phyloP scores from a whole-genome alignment of 2,888 invertebrate species.

The Deroplatys truncata region DNA sequence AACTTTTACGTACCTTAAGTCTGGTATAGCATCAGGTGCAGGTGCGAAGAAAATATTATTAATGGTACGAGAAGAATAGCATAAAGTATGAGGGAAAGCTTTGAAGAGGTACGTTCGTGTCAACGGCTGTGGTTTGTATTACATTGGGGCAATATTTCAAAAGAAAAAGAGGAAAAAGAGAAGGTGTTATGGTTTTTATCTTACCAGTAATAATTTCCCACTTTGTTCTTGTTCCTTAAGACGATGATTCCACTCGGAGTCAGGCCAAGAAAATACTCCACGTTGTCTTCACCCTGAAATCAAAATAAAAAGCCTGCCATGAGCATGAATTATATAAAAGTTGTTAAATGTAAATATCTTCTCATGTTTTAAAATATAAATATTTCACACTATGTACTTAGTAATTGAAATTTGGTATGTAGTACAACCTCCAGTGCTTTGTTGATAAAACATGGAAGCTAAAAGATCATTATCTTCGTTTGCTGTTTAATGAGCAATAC shows the following conservation, averaged over 20 bases:
- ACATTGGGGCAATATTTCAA: background rate
- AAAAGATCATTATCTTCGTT: no score
- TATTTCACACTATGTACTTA: no score
- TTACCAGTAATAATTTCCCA: slow-evolving; percentile 95
- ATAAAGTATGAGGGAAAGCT: background rate
- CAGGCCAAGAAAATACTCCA: slow-evolving; percentile 92
- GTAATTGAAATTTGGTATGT: no score
- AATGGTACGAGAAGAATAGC: background rate
- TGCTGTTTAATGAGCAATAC: no score
- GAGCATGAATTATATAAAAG: background rate
- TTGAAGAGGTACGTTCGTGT: background rate
- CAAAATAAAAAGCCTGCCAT: slow-evolving; percentile 29
- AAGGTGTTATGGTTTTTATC: slow-evolving; percentile 28
- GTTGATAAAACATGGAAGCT: no score
- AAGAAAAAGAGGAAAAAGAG: background rate
- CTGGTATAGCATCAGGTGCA: background rate
- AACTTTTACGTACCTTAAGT: background rate
- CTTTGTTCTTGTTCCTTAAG: slow-evolving; percentile 90
- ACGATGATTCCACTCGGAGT: slow-evolving; percentile 95
- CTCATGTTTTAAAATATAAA: no score
- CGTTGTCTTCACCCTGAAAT: slow-evolving; percentile 87
- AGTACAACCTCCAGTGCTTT: no score
- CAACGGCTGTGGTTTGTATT: background rate
- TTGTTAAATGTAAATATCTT: no score
- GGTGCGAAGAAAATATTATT: background rate